Percentiles rank a stretch among this genome's conserved stretches.
These are phyloP conservation scores for Doryteuthis pealeii DNA, from an alignment of 1,140 invertebrate species.

Conservation along the genomic window DNA sequence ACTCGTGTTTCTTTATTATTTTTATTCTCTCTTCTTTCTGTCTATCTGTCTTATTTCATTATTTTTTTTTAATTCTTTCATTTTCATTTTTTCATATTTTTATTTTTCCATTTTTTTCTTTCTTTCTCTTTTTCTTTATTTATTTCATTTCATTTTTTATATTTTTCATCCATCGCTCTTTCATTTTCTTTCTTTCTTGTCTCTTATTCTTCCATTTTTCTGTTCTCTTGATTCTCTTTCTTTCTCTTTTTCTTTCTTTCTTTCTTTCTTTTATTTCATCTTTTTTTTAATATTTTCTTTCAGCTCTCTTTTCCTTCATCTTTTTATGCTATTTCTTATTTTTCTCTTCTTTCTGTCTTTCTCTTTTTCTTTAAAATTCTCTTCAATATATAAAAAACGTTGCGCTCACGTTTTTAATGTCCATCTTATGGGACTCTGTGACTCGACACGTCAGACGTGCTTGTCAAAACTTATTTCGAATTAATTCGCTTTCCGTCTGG, in stretches of 20 bases:
- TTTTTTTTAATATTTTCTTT: neutral
- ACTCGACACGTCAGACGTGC: too few species aligned
- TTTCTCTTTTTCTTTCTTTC: neutral
- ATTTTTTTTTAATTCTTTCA: neutral
- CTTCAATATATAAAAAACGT: too few species aligned
- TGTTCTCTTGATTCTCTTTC: neutral
- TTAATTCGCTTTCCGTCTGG: too few species aligned
- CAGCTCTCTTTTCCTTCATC: neutral
- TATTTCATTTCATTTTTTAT: neutral
- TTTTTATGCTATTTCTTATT: neutral
- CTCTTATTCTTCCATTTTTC: neutral
- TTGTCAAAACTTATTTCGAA: too few species aligned
- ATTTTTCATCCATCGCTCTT: neutral
- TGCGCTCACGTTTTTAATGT: too few species aligned
- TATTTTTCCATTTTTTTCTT: neutral
- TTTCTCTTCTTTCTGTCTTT: too few species aligned
- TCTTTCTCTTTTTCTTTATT: neutral
- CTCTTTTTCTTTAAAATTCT: too few species aligned
- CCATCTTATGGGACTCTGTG: too few species aligned
- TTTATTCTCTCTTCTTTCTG: neutral
- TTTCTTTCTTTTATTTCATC: neutral
- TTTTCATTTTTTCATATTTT: neutral
- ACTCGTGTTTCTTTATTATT: neutral
- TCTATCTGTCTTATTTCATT: neutral
- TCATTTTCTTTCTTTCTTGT: neutral